Percentiles rank a stretch among this genome's conserved stretches.
Evolutionary conservation across 2,888 invertebrate genomes (phyloP).

Genomic region (Andricus quercusramuli): DNA sequence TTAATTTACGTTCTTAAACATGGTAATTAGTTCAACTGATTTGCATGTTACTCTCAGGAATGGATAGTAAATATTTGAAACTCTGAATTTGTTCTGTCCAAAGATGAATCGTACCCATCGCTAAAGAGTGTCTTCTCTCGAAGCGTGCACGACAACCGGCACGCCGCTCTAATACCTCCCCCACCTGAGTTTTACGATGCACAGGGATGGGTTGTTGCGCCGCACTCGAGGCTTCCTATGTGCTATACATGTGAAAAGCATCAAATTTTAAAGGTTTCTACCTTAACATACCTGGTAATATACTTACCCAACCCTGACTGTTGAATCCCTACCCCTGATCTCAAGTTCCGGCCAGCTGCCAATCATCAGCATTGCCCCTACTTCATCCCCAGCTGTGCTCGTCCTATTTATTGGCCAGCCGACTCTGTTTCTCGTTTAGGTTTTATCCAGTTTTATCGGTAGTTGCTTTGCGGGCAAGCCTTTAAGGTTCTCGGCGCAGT

Average conservation of each 20-base stretch:
- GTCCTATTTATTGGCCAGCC: constrained; percentile 47
- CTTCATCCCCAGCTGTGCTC: constrained; percentile 46
- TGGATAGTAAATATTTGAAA: too few species aligned
- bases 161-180: constrained; percentile 45
- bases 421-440: constrained; percentile 46
- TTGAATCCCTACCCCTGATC: constrained; percentile 47
- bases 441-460: background rate
- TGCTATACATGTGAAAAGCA: too few species aligned
- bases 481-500: background rate
- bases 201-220: too few species aligned
- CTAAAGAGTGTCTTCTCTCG: background rate
- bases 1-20: too few species aligned
- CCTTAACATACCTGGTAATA: too few species aligned
- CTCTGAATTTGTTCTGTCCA: too few species aligned
- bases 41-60: too few species aligned
- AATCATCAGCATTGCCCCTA: constrained; percentile 48
- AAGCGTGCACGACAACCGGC: constrained; percentile 41
- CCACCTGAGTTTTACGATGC: constrained; percentile 43
- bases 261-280: too few species aligned
- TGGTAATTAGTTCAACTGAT: too few species aligned
- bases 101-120: constrained; percentile 25
- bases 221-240: too few species aligned
- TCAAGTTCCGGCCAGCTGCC: constrained; percentile 45
- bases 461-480: background rate
- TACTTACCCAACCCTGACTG: background rate